These are phyloP conservation scores for Hapalemur alaotrensis DNA, from an alignment of 2,797 vertebrate genomes.

Conservation along the genomic window DNA sequence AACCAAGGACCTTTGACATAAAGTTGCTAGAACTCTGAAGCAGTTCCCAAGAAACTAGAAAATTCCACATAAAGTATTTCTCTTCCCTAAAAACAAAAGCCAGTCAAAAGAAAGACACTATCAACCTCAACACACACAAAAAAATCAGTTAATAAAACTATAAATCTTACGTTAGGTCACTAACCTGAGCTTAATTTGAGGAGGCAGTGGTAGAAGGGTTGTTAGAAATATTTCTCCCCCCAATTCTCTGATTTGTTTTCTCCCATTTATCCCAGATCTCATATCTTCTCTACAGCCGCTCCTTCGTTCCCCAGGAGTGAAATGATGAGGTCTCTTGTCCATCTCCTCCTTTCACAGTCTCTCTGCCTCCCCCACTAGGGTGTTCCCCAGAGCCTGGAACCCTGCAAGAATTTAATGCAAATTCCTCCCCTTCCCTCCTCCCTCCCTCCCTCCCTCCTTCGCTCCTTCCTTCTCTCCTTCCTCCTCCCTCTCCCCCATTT, in stretches of 20 bases:
- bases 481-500: no score
- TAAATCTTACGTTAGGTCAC: neutral
- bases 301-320: conserved; percentile 60
- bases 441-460: no score
- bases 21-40: conserved; percentile 4
- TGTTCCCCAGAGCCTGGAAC: neutral
- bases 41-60: neutral
- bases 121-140: neutral
- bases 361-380: no score
- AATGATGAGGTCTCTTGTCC: neutral
- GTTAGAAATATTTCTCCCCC: neutral
- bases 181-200: neutral
- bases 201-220: neutral
- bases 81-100: neutral
- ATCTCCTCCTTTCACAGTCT: neutral
- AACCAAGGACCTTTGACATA: neutral
- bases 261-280: neutral
- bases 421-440: no score
- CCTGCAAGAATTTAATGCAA: neutral
- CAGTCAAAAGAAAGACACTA: neutral
- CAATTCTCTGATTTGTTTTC: neutral
- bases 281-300: neutral
- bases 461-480: no score
- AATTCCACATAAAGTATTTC: neutral
- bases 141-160: neutral